These are phyloP conservation scores for Hylaea fasciaria DNA, from an alignment of 2,888 invertebrate genomes.

Conservation along the genomic window DNA sequence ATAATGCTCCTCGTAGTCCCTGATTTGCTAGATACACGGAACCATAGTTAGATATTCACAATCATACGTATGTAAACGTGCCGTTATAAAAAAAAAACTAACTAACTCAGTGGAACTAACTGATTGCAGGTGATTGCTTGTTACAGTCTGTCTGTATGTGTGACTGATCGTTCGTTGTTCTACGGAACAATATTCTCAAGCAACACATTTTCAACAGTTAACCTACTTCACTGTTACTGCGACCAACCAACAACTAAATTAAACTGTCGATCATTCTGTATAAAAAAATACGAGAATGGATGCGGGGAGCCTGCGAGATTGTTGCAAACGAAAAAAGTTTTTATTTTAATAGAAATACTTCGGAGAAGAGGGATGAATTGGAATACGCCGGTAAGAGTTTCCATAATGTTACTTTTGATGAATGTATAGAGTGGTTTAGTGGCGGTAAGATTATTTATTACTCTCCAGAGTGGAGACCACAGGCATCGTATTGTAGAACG, in stretches of 20 bases:
- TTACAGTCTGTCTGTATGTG: too few species aligned
- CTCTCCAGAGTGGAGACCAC: not conserved
- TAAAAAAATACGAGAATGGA: conserved; percentile 38
- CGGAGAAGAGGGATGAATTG: conserved; percentile 22
- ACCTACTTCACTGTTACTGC: conserved; percentile 15
- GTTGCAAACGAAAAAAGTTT: conserved; percentile 29
- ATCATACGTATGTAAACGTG: too few species aligned
- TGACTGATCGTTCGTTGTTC: not conserved
- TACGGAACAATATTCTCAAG: not conserved
- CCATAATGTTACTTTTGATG: conserved; percentile 4
- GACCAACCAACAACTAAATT: conserved; percentile 40
- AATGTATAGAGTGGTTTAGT: conserved; percentile 3
- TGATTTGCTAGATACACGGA: too few species aligned
- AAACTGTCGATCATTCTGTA: conserved; percentile 44
- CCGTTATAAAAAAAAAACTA: too few species aligned
- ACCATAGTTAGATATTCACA: too few species aligned
- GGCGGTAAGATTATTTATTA: conserved; percentile 1
- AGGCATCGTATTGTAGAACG: too few species aligned
- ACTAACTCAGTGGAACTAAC: too few species aligned
- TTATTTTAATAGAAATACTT: conserved; percentile 27
- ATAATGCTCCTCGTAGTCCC: too few species aligned
- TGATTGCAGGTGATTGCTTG: too few species aligned
- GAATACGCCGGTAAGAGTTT: conserved; percentile 13
- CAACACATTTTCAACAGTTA: not conserved
- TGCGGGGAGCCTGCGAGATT: conserved; percentile 19